Percentiles rank a stretch among this genome's conserved stretches.
Evolutionary conservation across 2,888 invertebrate genomes (phyloP).

Genomic region (Sarcophaga carnaria): DNA sequence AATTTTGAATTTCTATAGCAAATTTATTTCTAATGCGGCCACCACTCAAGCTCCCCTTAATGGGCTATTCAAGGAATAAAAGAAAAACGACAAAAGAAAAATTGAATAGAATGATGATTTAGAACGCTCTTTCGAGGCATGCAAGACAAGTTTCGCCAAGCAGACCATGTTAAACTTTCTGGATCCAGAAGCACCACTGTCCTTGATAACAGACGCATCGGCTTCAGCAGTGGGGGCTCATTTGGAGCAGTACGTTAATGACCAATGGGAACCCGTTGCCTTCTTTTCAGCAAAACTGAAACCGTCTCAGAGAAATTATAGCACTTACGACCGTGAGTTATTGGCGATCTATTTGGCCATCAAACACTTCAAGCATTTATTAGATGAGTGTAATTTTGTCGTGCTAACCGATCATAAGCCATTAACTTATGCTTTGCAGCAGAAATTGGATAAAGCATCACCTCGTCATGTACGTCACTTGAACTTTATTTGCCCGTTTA

Average conservation of each 20-base stretch:
- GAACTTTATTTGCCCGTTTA: conserved; percentile 24
- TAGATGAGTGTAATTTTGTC: conserved; percentile 18
- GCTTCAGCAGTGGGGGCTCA: conserved; percentile 58
- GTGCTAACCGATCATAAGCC: conserved; percentile 43
- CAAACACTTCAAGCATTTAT: conserved; percentile 33
- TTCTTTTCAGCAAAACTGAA: conserved; percentile 57
- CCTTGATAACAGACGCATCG: conserved; percentile 41
- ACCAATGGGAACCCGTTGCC: conserved; percentile 55
- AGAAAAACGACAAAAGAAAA: conserved; percentile 45
- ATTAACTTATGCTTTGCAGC: conserved; percentile 25
- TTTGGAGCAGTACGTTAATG: conserved; percentile 61
- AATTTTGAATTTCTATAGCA: conserved; percentile 61
- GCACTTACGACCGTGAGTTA: conserved; percentile 62
- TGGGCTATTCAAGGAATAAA: conserved; percentile 45
- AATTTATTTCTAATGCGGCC: conserved; percentile 57
- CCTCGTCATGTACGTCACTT: conserved; percentile 23
- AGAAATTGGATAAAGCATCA: conserved; percentile 28
- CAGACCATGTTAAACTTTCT: conserved; percentile 31
- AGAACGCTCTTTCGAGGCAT: conserved; percentile 25
- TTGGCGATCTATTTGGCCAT: conserved; percentile 48
- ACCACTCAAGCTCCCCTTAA: conserved; percentile 40
- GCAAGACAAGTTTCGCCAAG: conserved; percentile 10
- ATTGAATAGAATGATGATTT: conserved; percentile 22
- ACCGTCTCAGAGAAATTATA: conserved; percentile 48
- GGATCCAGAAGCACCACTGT: conserved; percentile 45